Evolutionary conservation across 35 echinoderm and acorn worm genomes (phyloP).

Genomic region (Chiridota heheva): DNA sequence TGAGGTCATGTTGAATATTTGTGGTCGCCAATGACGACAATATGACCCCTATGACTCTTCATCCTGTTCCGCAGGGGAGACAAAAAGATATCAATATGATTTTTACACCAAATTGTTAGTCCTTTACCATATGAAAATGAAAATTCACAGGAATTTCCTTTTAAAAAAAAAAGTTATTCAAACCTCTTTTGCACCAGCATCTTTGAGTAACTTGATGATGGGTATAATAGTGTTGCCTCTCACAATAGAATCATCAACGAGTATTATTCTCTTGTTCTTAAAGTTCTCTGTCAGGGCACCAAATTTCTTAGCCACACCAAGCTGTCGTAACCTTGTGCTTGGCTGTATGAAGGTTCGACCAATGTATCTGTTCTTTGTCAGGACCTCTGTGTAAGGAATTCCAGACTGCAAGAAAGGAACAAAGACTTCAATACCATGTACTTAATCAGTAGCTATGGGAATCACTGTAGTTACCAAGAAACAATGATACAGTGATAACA

Average conservation of each 20-base stretch:
- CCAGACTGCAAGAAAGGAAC: constrained; percentile 69
- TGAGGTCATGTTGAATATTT: too few species aligned
- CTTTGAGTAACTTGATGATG: constrained; percentile 86
- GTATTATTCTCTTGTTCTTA: constrained; percentile 72
- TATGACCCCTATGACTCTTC: too few species aligned
- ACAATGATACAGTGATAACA: too few species aligned
- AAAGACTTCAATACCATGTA: too few species aligned
- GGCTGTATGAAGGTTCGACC: constrained; percentile 99
- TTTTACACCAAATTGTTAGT: too few species aligned
- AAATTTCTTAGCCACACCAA: constrained; percentile 99
- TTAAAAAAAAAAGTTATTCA: not conserved
- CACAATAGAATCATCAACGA: constrained; percentile 97
- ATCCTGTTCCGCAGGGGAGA: not conserved
- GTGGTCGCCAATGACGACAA: too few species aligned
- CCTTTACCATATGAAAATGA: too few species aligned
- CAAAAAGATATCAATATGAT: not conserved
- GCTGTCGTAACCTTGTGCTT: constrained; percentile 75
- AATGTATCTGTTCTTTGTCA: constrained; percentile 94
- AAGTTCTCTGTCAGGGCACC: constrained; percentile 94
- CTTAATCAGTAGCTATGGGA: too few species aligned
- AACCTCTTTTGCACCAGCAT: constrained; percentile 90
- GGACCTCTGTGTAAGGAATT: constrained; percentile 86
- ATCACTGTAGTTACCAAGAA: too few species aligned
- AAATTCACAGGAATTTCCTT: not conserved
- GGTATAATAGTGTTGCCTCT: constrained; percentile 94